Evolutionary conservation across 2,888 invertebrate species (phyloP), one percentile per base, ranked within the genome.

Genomic region (Heliconius cydno): DNA sequence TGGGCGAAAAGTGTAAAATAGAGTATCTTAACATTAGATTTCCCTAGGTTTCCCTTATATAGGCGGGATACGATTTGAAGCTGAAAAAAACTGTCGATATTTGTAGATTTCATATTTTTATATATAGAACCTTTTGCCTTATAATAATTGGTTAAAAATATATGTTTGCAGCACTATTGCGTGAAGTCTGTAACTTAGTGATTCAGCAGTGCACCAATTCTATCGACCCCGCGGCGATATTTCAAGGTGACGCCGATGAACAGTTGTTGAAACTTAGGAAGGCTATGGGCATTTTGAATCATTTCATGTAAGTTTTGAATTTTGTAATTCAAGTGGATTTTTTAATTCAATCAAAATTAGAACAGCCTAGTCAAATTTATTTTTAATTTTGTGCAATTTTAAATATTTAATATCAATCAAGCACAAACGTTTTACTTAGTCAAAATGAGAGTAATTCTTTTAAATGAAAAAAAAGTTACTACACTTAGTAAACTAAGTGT

Each of bases 161-260:
- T 57, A 30, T 57, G 0, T 22, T 79, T 71, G 46, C 97, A 86
- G 96, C 97, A 2, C 94, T 99, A 1, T 95, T 99, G 15, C 96
- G 96, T 83, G 97, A 98, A 92, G 95, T 98, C 30, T 96, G 97
- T 84, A 98, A 99, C 91, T 93, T 98, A 84, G 90, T 98, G 1
- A 98, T 99, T 77, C 96, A 96, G 81, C 96, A 97, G 93, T 96
- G 97, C 30, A 96, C 96, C 0, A 96, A 96, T 83, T 96, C 96
- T 84, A 91, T 98, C 79, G 98, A 98, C 88, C 97, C 98, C 0
- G 91, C 95, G 25, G 96, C 97, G 1, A 96, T 99, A 83, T 98
- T 99, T 90, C 98, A 98, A 94, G 98, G 97, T 0, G 98, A 98
- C 83, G 95, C 97, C 0, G 97, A 97, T 83, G 98, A 98, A 85